A percentile compares a stretch with the other conserved stretches of the same genome.
phyloP scores from a whole-genome alignment of 2,888 invertebrate species.

The Therioaphis trifolii region DNA sequence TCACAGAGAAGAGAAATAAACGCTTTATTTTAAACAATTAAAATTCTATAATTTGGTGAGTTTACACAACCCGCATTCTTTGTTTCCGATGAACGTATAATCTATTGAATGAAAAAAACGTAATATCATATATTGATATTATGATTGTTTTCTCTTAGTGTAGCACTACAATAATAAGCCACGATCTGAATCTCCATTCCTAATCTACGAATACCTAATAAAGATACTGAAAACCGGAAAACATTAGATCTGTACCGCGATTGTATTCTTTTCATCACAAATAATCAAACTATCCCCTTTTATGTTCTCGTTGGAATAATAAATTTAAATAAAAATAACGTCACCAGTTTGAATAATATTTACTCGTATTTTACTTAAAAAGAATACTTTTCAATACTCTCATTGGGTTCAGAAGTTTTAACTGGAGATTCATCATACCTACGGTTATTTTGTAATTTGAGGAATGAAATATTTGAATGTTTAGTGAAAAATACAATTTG shows the following conservation, averaged over 20 bases:
- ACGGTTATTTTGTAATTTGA: too few species aligned
- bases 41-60: conserved; percentile 12
- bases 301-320: neutral
- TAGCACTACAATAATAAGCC: neutral
- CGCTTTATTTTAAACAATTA: conserved; percentile 9
- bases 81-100: neutral
- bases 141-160: conserved; percentile 24
- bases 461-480: too few species aligned
- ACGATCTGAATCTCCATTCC: neutral
- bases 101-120: neutral
- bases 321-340: neutral
- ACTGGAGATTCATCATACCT: too few species aligned
- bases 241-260: neutral
- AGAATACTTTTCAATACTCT: neutral
- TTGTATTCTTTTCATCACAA: neutral
- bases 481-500: too few species aligned
- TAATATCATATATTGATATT: conserved; percentile 1
- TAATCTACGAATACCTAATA: neutral
- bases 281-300: neutral
- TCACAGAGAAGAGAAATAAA: neutral
- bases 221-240: conserved; percentile 1
- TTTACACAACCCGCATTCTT: conserved; percentile 35
- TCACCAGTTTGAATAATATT: neutral
- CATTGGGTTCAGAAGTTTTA: too few species aligned
- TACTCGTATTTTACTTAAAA: neutral